Evolutionary conservation across 2,113 vertebrate species (phyloP).

Genomic region (Sylvicapra grimmia): DNA sequence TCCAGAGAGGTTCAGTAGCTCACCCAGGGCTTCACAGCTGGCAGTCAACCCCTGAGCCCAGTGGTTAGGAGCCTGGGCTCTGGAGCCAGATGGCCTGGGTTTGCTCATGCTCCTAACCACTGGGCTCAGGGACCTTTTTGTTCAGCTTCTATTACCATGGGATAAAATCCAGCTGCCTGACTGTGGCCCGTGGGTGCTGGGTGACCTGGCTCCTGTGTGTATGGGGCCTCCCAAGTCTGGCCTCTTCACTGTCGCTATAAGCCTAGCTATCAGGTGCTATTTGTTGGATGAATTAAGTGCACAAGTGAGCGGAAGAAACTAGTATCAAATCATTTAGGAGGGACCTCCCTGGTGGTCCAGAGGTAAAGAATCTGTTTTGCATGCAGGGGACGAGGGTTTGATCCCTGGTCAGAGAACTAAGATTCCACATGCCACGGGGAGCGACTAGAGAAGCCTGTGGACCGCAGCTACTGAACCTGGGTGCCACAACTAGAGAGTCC

Average conservation of each 20-base stretch:
- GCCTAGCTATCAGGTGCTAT: background rate
- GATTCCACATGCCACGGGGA: background rate
- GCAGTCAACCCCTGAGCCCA: background rate
- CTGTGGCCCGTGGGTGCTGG: background rate
- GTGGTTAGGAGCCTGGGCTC: background rate
- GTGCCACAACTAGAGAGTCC: background rate
- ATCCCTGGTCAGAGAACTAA: background rate
- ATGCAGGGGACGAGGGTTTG: background rate
- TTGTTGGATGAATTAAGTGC: background rate
- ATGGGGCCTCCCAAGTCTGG: background rate
- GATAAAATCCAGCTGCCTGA: background rate
- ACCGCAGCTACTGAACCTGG: fast-evolving
- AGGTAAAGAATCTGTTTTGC: background rate
- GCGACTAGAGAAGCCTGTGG: background rate
- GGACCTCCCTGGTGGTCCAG: background rate
- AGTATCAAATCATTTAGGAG: background rate
- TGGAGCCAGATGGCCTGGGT: background rate
- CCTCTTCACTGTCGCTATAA: background rate
- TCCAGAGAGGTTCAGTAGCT: background rate
- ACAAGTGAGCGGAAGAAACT: background rate
- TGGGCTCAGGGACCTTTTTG: background rate
- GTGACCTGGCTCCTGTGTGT: background rate
- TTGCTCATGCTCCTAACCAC: background rate
- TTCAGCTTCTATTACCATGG: background rate
- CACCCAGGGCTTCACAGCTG: background rate